Evolutionary conservation across 2,113 vertebrate species (phyloP), one percentile per base, ranked within the genome.

Genomic region (Mormoops blainvillei): DNA sequence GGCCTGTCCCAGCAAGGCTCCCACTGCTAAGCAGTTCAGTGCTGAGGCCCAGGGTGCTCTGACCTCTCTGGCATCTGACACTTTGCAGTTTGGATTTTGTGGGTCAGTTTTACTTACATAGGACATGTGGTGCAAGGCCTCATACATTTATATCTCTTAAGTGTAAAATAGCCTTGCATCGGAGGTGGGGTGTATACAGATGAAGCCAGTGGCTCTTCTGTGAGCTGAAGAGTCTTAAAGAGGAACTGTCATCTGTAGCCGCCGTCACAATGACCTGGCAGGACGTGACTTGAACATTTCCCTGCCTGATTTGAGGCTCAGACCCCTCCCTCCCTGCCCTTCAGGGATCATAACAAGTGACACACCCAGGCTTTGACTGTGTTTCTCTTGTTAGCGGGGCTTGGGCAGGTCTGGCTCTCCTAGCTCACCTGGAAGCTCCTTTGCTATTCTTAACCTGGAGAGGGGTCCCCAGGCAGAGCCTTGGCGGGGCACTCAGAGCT

Each of bases 101-200:
- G 98, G 97, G 97, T 96, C 94, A 94, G 96, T 94, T 86, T n/a
- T 98, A 48, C 68, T 5, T 95, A 96, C 90, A 85, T 97, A 86
- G 18, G 78, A 97, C 80, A 94, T 7, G 96, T 97, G 97, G 96
- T 97, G 97, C 98, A 97, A 97, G 96, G 87, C 97, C 97, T 96
- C 56, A 2, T 92, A 70, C 96, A 54, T 97, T 98, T 97, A 93
- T 89, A 82, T 95, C 86, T 89, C 2, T 90, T 90, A 96, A 93
- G 94, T 93, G 94, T 96, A 68, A 89, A 12, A 52, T 63, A 67
- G 89, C 52, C 96, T 96, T 86, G 93, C 86, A 33, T 28, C 67
- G n/a, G 50, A 45, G 80, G 58, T 61, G n/a, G 36, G 41, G 22
- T 87, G 38, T 95, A 7, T 84, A 45, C 70, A 73, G 89, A 58